Evolutionary conservation across 30 jellyfish, hydroid and myxozoan genomes (phyloP), one percentile per base, ranked within the genome.

Genomic region (Clytia hemisphaerica): DNA sequence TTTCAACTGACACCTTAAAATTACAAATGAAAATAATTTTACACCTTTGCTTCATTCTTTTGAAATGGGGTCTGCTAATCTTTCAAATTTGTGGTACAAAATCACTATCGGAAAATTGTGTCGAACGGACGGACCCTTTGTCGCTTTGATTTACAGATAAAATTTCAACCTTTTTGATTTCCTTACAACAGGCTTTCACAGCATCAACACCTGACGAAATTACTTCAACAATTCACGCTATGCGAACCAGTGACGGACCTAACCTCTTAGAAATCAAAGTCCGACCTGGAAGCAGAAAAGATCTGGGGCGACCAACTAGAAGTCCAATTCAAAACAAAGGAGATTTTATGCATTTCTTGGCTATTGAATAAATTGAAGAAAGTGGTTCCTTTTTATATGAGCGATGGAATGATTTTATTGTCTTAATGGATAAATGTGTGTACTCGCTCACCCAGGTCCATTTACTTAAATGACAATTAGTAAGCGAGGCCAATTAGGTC

Each of bases 251-350:
- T 94, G 86, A 89, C 38, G 98, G 98, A 19, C 98, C 98, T 37
- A 95, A 71, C 6, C 68, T 89, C 37, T 86, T 89, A 3, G 98
- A 89, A 58, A 77, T 89, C 10, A 74, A 81, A 80, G 98, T 80
- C 19, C 80, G 80, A 73, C 75, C 63, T 71, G 98, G 98, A 2
- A 47, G 72, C 38, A 70, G 98, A 37, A 80, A 89, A 46, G 68
- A 89, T 57, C 78, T 89, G 3, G 98, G 98, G 9, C 72, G 98
- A 65, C 98, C 98, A 10, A 89, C 98, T 14, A 87, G 98, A 45
- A 58, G 95, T 2, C 94, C 98, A 4, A 62, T 75, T 54, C 98
- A 89, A 44, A 89, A 89, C 91, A 89, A 89, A 50, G 95, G 92
- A 15, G 98, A 89, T 67, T 89, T 89, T 62, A 89, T 89, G 98